Evolutionary conservation across 2,888 invertebrate species (phyloP), one percentile per base, ranked within the genome.

Genomic region (Diaphora mendica): DNA sequence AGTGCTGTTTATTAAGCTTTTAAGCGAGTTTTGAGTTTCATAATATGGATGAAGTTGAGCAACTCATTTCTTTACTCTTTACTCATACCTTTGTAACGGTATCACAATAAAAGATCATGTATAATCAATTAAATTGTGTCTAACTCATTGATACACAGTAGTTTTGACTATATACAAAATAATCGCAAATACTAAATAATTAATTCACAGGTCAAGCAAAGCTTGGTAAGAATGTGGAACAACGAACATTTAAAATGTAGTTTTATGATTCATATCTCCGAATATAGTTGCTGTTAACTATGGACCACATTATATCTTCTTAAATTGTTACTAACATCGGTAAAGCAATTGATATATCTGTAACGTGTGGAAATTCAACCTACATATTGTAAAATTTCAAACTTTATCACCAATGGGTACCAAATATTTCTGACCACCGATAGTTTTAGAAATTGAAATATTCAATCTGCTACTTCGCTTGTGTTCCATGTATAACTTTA

Each of bases 1-100:
- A 91, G 84, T 92, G 91, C 90, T 91, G 89, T 92, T 91, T 89
- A 89, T 84, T 87, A 91, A 86, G 92, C 94, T 94, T 92, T 87
- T 90, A 83, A 82, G 86, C 81, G 74, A 82, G 51, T 51, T 85
- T 89, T 88, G 80, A 85, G 88, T 91, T 87, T 77, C 81, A 69
- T 68, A 42, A 69, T 75, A 75, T 69, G 68, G 78, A 77, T 75
- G 48, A 80, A 68, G 74, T 81, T 80, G 78, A 35, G 77, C 73
- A 81, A 76, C 77, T 81, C 78, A 74, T 78, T 69, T 79, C 77
- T 81, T 79, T 77, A 80, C 79, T 85, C 75, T 85, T 83, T 73
- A 78, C 78, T 82, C n/a, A n/a, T n/a, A 69, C 79, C 67, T 75
- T 77, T 74, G 77, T 77, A 82, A 81, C 71, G 76, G 71, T 81